Evolutionary conservation across 2,113 vertebrate genomes (phyloP), one percentile per base, ranked within the genome.

Genomic region (Eclectus roratus): DNA sequence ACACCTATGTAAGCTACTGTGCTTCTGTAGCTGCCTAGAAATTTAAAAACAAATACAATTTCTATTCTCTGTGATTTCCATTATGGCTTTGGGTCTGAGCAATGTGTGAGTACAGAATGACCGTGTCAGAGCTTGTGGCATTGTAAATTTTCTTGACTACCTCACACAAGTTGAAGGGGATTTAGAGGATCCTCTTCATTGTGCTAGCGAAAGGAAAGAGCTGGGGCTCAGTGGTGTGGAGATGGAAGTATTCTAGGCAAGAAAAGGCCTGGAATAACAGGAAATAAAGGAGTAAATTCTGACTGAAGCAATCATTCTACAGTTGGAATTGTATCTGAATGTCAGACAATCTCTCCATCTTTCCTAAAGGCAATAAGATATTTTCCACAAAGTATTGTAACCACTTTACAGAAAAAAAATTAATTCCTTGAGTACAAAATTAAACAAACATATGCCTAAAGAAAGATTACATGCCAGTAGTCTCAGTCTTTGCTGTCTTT

Each of bases 51-150:
- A 60, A 64, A 41, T 41, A 46, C 31, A 63, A 53, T 69, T 88
- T 74, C 17, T 5, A 6, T 65, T 90, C 13, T 72, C 21, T 61
- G 8, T 56, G 39, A 44, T 58, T 74, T 18, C 25, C 10, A 8
- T 76, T 64, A 44, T 39, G 37, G 8, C 7, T 89, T 78, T 80
- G 23, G 3, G 7, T 65, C 64, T 89, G 39, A 72, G 11, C 23
- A 47, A 60, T 5, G 2, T 35, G 2, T 49, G n/a, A 25, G 10
- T 29, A 53, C 7, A 78, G 25, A 63, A 46, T 53, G 43, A 83
- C 4, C 21, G 9, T 41, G 6, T 74, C 1, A 2, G 23, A 44
- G 8, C 2, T 60, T 79, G 19, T 5, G 3, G 5, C 24, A 8
- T n/a, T 65, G 25, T 69, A 44, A 63, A 66, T 83, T 66, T 53